Base-by-base conservation (phyloP, 2,888 invertebrate genomes). In the Drosophila mettleri region DNA sequence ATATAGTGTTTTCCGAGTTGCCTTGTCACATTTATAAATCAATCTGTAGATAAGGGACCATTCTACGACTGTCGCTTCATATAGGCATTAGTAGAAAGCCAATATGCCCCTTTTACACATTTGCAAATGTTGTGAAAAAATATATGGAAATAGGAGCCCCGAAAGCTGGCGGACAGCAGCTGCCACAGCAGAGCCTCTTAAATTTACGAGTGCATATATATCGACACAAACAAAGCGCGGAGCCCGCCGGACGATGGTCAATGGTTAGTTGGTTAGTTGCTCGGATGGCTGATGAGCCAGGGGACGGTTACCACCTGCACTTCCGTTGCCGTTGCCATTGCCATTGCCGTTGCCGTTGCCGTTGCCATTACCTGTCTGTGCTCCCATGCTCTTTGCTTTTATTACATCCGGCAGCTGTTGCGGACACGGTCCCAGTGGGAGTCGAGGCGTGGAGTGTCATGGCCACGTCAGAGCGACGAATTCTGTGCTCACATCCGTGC, bases 331-430 rank as follows among this genome's bases (percentile, higher is more conserved):
- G 69, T 39, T 46, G 51, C 51, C 29, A n/a, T 22, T 20, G 12
- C 29, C 10, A 2, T 5, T 46, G 18, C 86, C 73, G 82, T 39
- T 87, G 72, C 86, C 73, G 82, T 39, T 87, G 72, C 85, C 74
- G 67, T 41, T 51, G 52, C 51, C 48, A 14, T 20, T 33, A 33
- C 33, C 33, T 31, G 20, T 8, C 22, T 20, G 22, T 34, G 22
- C 22, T 18, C 20, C 24, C 39, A 45, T 43, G 46, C 22, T 18
- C 18, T 53, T 38, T 38, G 65, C 62, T 61, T 73, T 79, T 76
- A 80, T 79, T 79, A 66, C 79, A 59, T 79, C 79, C 71, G 77
- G 71, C 79, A 74, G 75, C 63, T 74, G 65, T 74, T 74, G 70
- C 46, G 63, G 57, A 67, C 69, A 39, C 53, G 53, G 46, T 10